Conservation (phyloP, 2,888 invertebrate genomes). For the Hyles lineata region DNA sequence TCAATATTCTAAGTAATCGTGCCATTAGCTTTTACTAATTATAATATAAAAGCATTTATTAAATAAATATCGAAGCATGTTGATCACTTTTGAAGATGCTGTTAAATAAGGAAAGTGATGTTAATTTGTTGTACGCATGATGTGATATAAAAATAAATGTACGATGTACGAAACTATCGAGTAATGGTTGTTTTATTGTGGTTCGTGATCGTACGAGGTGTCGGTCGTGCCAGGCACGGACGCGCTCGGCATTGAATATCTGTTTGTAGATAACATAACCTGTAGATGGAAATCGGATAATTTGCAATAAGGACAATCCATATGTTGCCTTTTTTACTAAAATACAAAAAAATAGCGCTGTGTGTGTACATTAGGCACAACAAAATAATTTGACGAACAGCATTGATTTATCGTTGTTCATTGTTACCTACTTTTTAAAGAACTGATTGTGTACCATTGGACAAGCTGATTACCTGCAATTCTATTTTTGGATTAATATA, state of each 20-base stretch:
- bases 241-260: conserved; percentile 22
- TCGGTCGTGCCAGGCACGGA: conserved; percentile 17
- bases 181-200: conserved; percentile 1
- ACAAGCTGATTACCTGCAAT: no score
- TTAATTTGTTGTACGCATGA: background rate
- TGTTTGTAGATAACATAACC: conserved; percentile 21
- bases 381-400: no score
- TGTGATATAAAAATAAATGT: conserved; percentile 3
- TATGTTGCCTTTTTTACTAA: background rate
- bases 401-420: no score
- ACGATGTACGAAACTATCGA: background rate
- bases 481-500: no score
- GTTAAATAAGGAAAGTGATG: background rate
- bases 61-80: background rate
- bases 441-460: no score
- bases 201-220: background rate
- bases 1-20: background rate
- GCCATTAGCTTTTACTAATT: background rate
- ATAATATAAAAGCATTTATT: conserved; percentile 8
- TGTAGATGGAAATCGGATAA: conserved; percentile 6
- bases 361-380: no score
- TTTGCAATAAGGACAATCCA: conserved; percentile 6
- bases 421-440: no score
- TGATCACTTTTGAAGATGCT: background rate
- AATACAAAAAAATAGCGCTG: no score